A percentile compares a stretch with the other conserved stretches of the same genome.
Conservation (phyloP, 2,888 invertebrate species). For the Mantis religiosa region DNA sequence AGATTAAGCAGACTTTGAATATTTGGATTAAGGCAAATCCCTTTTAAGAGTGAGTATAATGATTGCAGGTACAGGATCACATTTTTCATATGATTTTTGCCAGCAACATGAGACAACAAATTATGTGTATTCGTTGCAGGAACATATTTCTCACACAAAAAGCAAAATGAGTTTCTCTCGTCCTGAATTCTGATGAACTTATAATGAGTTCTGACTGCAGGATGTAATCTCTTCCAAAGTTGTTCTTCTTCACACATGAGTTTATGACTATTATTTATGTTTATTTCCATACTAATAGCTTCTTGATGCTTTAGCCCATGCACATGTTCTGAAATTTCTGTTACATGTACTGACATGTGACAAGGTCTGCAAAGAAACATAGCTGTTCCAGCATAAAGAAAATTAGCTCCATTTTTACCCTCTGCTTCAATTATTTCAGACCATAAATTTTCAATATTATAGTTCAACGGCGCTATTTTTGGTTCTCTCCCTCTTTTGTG, state of each 20-base stretch:
- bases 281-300: background rate
- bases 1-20: background rate
- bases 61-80: background rate
- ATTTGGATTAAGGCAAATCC: background rate
- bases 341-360: background rate
- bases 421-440: background rate
- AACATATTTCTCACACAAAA: background rate
- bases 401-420: background rate
- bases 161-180: background rate
- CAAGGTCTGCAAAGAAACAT: background rate
- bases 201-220: background rate
- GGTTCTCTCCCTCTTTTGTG: too few relatives aligned
- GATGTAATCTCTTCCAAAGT: background rate
- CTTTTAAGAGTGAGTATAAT: background rate
- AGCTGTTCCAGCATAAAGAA: background rate
- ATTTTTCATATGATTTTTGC: background rate
- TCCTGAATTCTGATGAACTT: background rate
- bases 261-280: background rate
- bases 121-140: background rate
- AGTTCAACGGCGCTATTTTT: background rate
- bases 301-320: background rate
- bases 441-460: background rate
- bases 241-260: background rate
- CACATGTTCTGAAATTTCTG: background rate
- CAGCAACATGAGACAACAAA: background rate